Evolutionary conservation across 1,140 invertebrate genomes (phyloP).

Genomic region (Danaus plexippus): DNA sequence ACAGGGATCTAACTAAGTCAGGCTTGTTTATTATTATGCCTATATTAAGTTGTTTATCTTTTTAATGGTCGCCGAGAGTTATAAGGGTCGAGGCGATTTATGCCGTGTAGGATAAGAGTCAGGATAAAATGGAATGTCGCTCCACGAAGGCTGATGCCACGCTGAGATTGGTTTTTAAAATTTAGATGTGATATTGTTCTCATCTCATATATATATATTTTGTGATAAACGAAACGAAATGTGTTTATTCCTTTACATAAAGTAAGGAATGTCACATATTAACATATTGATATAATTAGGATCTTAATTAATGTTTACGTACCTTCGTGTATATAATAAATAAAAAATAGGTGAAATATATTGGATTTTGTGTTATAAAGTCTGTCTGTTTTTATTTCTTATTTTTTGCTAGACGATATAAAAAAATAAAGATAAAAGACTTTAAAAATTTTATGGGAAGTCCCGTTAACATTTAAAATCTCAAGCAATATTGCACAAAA

Average conservation of each 20-base stretch:
- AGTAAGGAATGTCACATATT: neutral
- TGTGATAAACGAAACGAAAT: neutral
- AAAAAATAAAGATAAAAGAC: too few species aligned
- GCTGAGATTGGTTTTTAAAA: constrained; percentile 66
- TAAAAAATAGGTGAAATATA: too few species aligned
- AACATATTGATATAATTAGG: too few species aligned
- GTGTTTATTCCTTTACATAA: constrained; percentile 13
- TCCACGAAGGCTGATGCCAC: constrained; percentile 46
- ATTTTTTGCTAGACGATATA: too few species aligned
- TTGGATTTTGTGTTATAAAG: too few species aligned
- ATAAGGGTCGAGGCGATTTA: constrained; percentile 65
- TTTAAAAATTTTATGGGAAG: too few species aligned
- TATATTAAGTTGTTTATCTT: constrained; percentile 72
- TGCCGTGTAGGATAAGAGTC: constrained; percentile 55
- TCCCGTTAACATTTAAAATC: constrained; percentile 4
- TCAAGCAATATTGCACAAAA: constrained; percentile 47
- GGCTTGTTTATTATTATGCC: constrained; percentile 68
- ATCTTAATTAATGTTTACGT: too few species aligned
- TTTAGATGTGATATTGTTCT: constrained; percentile 50
- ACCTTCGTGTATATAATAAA: too few species aligned
- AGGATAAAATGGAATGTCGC: constrained; percentile 60
- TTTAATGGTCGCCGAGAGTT: constrained; percentile 66
- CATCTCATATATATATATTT: constrained; percentile 28
- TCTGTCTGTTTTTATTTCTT: too few species aligned
- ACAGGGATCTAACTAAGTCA: constrained; percentile 60